Conservation (phyloP, 2,113 vertebrate species). For the Petaurus breviceps region DNA sequence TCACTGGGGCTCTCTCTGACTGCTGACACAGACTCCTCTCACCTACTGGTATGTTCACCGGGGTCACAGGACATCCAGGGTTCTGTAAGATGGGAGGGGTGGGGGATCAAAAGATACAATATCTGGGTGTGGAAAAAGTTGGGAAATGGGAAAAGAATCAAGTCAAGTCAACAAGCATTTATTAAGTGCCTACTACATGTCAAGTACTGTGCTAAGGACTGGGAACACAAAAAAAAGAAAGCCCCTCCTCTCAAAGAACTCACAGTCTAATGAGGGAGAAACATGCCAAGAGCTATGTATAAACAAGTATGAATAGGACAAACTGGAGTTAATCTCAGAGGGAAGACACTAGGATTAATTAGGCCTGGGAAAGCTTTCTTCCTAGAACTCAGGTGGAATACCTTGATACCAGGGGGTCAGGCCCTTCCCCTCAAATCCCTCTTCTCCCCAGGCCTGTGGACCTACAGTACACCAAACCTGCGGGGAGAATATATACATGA, state of each 20-base stretch:
- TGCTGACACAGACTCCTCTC: not conserved
- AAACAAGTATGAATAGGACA: not conserved
- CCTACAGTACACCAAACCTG: conserved; percentile 83
- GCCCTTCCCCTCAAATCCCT: not conserved
- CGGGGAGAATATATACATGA: conserved; percentile 80
- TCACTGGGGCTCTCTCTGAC: conserved; percentile 72
- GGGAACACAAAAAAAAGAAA: not conserved
- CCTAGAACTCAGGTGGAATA: not conserved
- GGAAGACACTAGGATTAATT: not conserved
- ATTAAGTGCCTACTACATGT: not conserved
- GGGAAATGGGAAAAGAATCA: not conserved
- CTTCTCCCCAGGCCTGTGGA: conserved; percentile 81
- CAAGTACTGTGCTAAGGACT: not conserved
- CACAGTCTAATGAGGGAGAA: too few relatives aligned
- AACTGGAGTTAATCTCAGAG: not conserved
- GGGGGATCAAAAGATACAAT: not conserved
- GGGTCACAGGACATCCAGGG: not conserved
- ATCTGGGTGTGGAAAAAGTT: not conserved
- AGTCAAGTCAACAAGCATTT: not conserved
- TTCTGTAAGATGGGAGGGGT: not conserved
- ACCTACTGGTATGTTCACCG: conserved; percentile 69
- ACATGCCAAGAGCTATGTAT: not conserved
- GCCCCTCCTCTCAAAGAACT: not conserved
- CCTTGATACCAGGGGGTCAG: too few relatives aligned
- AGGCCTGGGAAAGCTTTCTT: not conserved